Conservation (phyloP, 2,113 vertebrate species). For the Melanotaenia duboulayi region DNA sequence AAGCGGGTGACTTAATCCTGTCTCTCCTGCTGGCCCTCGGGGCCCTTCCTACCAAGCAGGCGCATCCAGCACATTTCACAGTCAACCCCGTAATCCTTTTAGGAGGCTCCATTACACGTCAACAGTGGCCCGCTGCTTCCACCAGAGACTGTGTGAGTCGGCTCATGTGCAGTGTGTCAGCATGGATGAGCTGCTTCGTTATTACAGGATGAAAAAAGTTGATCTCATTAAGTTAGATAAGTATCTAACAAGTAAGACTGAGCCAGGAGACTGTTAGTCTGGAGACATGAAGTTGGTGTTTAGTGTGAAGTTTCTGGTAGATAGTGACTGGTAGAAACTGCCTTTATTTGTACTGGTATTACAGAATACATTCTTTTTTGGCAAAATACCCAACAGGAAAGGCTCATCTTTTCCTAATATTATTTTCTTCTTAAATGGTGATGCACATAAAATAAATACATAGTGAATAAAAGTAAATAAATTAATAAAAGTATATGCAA, state of each 20-base stretch:
- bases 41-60: constrained; percentile 59
- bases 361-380: no score
- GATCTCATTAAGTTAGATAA: constrained; percentile 49
- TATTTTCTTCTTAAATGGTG: no score
- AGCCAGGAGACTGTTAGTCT: not conserved
- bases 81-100: constrained; percentile 75
- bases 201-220: constrained; percentile 24
- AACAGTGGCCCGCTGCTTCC: constrained; percentile 56
- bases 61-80: constrained; percentile 76
- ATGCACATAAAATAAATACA: no score
- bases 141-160: constrained; percentile 31
- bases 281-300: not conserved
- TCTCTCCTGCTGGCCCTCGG: constrained; percentile 56
- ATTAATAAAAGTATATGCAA: no score
- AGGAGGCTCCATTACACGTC: constrained; percentile 71
- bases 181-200: constrained; percentile 8
- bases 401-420: no score
- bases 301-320: not conserved
- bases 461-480: no score
- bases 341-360: no score
- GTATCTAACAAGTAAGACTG: not conserved
- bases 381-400: no score
- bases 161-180: constrained; percentile 9
- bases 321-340: no score
- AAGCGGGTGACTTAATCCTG: constrained; percentile 60